Percentiles rank a stretch among this genome's conserved stretches.
These are phyloP conservation scores for Azorinus chamasolen DNA, from an alignment of 2,888 invertebrate species.

Conservation along the genomic window DNA sequence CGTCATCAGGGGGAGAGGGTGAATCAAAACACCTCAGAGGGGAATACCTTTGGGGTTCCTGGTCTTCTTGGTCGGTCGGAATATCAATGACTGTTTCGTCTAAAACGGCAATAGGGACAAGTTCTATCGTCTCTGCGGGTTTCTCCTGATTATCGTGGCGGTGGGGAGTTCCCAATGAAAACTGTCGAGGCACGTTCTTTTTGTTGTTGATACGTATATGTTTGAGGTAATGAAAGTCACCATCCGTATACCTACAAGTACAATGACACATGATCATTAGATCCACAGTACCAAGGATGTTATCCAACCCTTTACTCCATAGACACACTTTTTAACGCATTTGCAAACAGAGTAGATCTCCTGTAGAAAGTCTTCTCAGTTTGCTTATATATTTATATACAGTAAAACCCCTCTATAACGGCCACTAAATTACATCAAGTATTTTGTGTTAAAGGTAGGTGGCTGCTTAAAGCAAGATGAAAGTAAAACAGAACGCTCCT, in stretches of 20 bases:
- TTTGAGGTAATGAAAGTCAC: slow-evolving; percentile 83
- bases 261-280: too few relatives aligned
- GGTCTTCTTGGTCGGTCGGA: slow-evolving; percentile 20
- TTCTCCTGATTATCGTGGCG: slow-evolving; percentile 5
- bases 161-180: slow-evolving; percentile 71
- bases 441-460: too few relatives aligned
- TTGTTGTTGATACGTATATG: slow-evolving; percentile 72
- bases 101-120: slow-evolving; percentile 18
- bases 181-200: slow-evolving; percentile 74
- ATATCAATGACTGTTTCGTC: slow-evolving; percentile 25
- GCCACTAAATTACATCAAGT: too few relatives aligned
- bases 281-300: too few relatives aligned
- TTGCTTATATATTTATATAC: too few relatives aligned
- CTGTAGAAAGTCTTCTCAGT: too few relatives aligned
- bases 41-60: background rate
- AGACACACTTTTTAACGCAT: too few relatives aligned
- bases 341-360: too few relatives aligned
- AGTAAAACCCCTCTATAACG: too few relatives aligned
- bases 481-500: too few relatives aligned
- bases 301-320: too few relatives aligned
- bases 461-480: too few relatives aligned
- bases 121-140: slow-evolving; percentile 21
- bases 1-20: slow-evolving; percentile 53
- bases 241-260: slow-evolving; percentile 79
- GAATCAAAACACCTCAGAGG: slow-evolving; percentile 40